Evolutionary conservation across 1,140 invertebrate species (phyloP).

Genomic region (Drosophila neocordata): DNA sequence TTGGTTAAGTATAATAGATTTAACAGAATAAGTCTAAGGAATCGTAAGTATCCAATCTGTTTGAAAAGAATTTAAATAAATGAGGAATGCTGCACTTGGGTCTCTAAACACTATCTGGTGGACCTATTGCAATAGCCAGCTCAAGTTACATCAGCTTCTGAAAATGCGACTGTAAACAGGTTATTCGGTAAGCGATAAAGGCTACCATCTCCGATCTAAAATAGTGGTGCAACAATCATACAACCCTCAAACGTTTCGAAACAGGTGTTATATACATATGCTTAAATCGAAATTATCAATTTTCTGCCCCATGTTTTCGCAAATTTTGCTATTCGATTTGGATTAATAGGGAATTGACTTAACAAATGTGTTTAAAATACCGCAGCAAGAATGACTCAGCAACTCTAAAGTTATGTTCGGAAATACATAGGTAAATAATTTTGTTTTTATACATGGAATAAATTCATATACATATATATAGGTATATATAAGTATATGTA

Average conservation of each 20-base stretch:
- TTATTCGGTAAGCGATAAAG: constrained; percentile 32
- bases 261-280: constrained; percentile 23
- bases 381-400: constrained; percentile 35
- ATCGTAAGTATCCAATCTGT: too few relatives aligned
- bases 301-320: background rate
- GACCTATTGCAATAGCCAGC: constrained; percentile 66
- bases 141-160: constrained; percentile 68
- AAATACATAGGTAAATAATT: background rate
- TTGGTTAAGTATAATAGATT: too few relatives aligned
- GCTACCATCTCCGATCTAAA: constrained; percentile 29
- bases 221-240: constrained; percentile 10
- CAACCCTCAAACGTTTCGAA: constrained; percentile 25
- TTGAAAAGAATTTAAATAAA: too few relatives aligned
- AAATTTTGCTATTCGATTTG: background rate
- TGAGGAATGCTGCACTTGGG: too few relatives aligned
- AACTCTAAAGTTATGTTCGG: background rate
- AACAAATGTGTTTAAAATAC: constrained; percentile 24
- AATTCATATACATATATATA: too few relatives aligned
- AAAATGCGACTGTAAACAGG: constrained; percentile 38
- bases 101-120: constrained; percentile 48
- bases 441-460: background rate
- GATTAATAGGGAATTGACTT: constrained; percentile 15
- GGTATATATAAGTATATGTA: background rate
- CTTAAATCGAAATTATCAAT: background rate
- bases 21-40: too few relatives aligned